Base-by-base conservation (phyloP, 2,888 invertebrate species). In the Callyntrura sp. region DNA sequence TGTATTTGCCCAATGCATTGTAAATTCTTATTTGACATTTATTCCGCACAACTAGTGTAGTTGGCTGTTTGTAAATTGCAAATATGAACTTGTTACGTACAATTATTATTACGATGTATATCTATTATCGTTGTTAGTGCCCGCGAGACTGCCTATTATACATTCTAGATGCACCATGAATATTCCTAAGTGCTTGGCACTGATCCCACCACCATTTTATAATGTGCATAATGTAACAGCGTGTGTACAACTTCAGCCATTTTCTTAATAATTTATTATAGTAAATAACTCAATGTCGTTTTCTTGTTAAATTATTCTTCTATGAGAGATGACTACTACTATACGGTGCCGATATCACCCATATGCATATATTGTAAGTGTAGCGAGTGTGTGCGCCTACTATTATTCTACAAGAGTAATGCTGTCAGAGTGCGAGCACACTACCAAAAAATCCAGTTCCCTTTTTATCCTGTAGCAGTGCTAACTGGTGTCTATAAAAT, bases 271-370 rank as follows among this genome's bases (percentile, higher is more conserved):
- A 88, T 88, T 88, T 88, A 88, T 88, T 70, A 23, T 25, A 43
- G 82, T 70, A 88, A 88, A 88, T 88, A 82, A 81, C 68, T 88
- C 88, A 88, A 88, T 88, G 88, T 70, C 73, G 62, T 81, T 51
- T 82, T 20, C 48, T 82, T 48, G 57, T 20, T 28, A 60, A 62
- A 62, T 62, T 62, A 60, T 62, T 62, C 57, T 6, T 81, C 23
- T 43, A 17, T 8, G 45, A 45, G 28, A 62, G 17, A 73, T 23
- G 20, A 28, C n/a, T 57, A 17, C n/a, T n/a, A n/a, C n/a, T n/a
- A n/a, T n/a, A n/a, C 14, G 20, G n/a, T 57, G 55, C 0, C 35
- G 28, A 25, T 23, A 17, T 45, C 17, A 73, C 20, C 51, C n/a
- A n/a, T n/a, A n/a, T n/a, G n/a, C n/a, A n/a, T n/a, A n/a, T n/a